These are phyloP conservation scores for Poecilia wingei DNA, from an alignment of 2,797 vertebrate genomes.

Conservation along the genomic window DNA sequence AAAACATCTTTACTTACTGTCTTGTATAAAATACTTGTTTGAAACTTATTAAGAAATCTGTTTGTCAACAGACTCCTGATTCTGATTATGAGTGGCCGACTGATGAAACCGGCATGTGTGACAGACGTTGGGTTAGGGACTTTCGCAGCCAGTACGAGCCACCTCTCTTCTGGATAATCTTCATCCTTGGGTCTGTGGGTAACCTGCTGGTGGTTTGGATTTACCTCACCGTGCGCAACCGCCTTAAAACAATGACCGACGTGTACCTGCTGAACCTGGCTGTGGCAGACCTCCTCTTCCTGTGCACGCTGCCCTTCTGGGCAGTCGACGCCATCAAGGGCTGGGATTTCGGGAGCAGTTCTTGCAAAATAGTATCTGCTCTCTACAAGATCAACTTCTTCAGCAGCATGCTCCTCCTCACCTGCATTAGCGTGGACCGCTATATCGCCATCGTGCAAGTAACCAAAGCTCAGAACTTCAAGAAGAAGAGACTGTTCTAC, in stretches of 20 bases:
- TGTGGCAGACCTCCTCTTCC: conserved; percentile 89
- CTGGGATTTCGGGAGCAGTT: conserved; percentile 80
- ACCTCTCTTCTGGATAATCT: conserved; percentile 85
- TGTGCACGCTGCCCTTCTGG: conserved; percentile 90
- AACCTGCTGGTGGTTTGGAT: conserved; percentile 87
- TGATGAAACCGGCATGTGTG: conserved; percentile 61
- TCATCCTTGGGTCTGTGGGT: conserved; percentile 83
- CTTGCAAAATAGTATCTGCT: conserved; percentile 86
- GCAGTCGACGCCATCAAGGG: conserved; percentile 77
- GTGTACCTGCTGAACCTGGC: conserved; percentile 89
- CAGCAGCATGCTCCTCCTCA: conserved; percentile 88
- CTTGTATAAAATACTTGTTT: neutral
- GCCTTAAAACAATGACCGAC: conserved; percentile 89
- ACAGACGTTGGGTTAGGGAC: conserved; percentile 70
- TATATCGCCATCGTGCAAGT: conserved; percentile 88
- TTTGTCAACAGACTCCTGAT: conserved; percentile 41
- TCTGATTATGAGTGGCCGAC: neutral
- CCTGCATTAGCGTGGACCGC: conserved; percentile 90
- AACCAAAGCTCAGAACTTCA: conserved; percentile 81
- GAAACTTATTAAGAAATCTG: neutral
- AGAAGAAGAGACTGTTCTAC: conserved; percentile 78
- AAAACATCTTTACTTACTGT: conserved; percentile 6
- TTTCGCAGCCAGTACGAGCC: conserved; percentile 83
- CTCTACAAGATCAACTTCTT: conserved; percentile 92
- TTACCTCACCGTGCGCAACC: conserved; percentile 82